phyloP scores from a whole-genome alignment of 2,888 invertebrate genomes.

The Stenodera caucasica region DNA sequence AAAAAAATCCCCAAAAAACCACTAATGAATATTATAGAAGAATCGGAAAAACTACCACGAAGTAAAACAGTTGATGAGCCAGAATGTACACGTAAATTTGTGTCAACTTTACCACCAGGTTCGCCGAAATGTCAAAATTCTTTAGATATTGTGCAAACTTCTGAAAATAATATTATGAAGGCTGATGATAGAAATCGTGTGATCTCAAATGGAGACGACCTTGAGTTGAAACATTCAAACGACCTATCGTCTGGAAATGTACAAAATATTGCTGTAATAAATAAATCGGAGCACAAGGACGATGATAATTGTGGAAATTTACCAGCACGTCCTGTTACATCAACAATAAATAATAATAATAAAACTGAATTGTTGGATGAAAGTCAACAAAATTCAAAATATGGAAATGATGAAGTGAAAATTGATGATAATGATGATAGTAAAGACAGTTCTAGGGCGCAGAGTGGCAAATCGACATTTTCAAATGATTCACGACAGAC shows the following conservation, averaged over 20 bases:
- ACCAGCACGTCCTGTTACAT: constrained; percentile 31
- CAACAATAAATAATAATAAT: constrained; percentile 12
- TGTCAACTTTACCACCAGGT: constrained; percentile 14
- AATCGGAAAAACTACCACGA: constrained; percentile 12
- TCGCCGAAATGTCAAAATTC: neutral
- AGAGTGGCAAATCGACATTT: neutral
- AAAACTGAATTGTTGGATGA: neutral
- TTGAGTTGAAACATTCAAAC: neutral
- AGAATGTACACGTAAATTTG: constrained; percentile 19
- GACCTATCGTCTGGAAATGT: neutral
- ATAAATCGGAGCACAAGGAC: neutral
- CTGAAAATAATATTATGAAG: neutral
- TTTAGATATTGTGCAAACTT: neutral
- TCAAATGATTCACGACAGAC: neutral
- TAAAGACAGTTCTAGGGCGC: constrained; percentile 12
- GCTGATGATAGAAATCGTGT: neutral
- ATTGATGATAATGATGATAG: constrained; percentile 3
- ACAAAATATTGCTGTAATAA: neutral
- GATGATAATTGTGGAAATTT: constrained; percentile 24
- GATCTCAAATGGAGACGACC: neutral
- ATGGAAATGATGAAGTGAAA: constrained; percentile 8
- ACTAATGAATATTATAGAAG: constrained; percentile 26
- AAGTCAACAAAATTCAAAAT: neutral
- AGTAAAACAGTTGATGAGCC: constrained; percentile 32
- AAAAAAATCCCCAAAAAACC: constrained; percentile 20